These are phyloP conservation scores for Perognathus longimembris DNA, from an alignment of 2,113 vertebrate species.

Conservation along the genomic window DNA sequence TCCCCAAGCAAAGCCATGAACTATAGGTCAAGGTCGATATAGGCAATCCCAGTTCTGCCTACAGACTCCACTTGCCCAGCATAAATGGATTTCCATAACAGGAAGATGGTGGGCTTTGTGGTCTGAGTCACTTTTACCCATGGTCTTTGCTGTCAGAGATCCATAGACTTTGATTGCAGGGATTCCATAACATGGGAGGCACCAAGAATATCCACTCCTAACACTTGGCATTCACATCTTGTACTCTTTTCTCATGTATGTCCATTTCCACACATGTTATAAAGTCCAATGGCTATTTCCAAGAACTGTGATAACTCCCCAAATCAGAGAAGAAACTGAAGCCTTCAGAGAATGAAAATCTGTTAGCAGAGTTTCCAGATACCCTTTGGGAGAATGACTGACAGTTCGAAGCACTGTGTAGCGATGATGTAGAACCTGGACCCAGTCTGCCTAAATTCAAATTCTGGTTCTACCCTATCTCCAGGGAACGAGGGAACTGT, in stretches of 20 bases:
- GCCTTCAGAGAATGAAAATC: neutral
- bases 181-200: neutral
- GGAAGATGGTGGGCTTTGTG: neutral
- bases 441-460: neutral
- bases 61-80: neutral
- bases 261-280: neutral
- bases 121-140: neutral
- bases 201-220: neutral
- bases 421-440: too few relatives aligned
- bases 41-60: neutral
- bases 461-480: neutral
- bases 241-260: neutral
- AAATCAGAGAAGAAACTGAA: neutral
- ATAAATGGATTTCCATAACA: neutral
- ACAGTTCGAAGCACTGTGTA: neutral
- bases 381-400: neutral
- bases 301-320: neutral
- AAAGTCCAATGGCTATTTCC: neutral
- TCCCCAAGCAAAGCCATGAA: neutral
- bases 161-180: neutral
- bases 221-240: neutral
- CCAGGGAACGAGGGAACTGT: neutral
- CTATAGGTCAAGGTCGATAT: neutral
- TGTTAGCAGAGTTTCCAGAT: neutral
- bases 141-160: neutral